Conservation (phyloP, 2,797 vertebrate species). For the Neomorphus geoffroyi region DNA sequence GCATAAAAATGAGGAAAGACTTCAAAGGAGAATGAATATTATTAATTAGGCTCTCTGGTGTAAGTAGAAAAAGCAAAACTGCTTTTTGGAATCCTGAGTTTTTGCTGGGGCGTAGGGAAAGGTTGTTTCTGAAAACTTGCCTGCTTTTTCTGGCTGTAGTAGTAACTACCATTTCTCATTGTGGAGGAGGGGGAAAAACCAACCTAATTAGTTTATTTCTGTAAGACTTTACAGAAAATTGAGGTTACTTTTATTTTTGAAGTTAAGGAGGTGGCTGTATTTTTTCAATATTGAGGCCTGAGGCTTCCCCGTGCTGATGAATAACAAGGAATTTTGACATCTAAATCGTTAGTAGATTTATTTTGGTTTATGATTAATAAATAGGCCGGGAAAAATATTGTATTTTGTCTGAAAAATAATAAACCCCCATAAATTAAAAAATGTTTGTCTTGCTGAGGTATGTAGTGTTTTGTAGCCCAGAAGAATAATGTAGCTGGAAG, state of each 20-base stretch:
- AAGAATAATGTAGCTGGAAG: not conserved
- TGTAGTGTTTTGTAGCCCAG: not conserved
- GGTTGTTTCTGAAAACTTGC: not conserved
- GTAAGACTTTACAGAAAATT: not conserved
- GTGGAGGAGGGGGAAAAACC: not conserved
- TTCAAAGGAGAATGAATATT: not conserved
- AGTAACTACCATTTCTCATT: not conserved
- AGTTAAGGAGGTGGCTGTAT: not conserved
- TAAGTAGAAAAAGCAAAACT: not conserved
- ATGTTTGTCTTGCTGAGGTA: slow-evolving; percentile 10
- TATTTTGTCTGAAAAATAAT: not conserved
- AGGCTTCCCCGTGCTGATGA: not conserved
- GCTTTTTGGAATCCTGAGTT: not conserved
- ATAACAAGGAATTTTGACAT: not conserved
- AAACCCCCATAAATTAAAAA: not conserved
- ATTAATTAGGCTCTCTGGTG: not conserved
- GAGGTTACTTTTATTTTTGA: not conserved
- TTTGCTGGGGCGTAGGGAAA: not conserved
- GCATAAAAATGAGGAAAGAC: not conserved
- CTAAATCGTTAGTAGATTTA: not conserved
- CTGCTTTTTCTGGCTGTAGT: not conserved
- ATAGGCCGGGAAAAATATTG: not conserved
- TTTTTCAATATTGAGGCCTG: not conserved
- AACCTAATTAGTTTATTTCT: not conserved
- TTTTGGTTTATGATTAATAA: slow-evolving; percentile 30